Evolutionary conservation across 1,140 invertebrate genomes (phyloP).

Genomic region (Drosophila nigrodunni): DNA sequence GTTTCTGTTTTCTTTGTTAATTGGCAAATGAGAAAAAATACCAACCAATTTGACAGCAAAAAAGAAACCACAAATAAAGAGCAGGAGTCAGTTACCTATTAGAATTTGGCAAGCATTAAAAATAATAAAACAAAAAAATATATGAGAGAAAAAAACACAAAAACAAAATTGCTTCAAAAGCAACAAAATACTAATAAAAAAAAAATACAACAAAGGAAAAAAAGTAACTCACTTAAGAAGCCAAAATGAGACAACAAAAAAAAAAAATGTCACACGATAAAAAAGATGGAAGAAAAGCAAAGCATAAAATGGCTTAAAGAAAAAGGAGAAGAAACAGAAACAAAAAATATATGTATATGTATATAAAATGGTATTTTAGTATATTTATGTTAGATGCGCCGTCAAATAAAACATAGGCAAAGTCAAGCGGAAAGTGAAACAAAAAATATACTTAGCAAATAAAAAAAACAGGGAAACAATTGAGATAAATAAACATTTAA

Average conservation of each 20-base stretch:
- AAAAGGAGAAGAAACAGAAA: constrained; percentile 32
- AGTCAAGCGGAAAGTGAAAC: constrained; percentile 29
- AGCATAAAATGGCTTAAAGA: constrained; percentile 56
- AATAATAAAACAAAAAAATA: constrained; percentile 31
- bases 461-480: constrained; percentile 83
- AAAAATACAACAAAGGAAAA: constrained; percentile 30
- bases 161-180: constrained; percentile 71
- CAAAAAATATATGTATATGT: constrained; percentile 61
- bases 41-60: constrained; percentile 62
- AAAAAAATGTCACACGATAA: constrained; percentile 53
- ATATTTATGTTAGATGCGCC: constrained; percentile 75
- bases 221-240: constrained; percentile 16
- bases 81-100: constrained; percentile 85
- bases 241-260: constrained; percentile 22
- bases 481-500: constrained; percentile 81
- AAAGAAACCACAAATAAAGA: constrained; percentile 48
- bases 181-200: constrained; percentile 62
- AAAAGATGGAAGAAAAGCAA: constrained; percentile 51
- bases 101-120: constrained; percentile 76
- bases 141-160: constrained; percentile 37
- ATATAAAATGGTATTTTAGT: constrained; percentile 75
- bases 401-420: constrained; percentile 54
- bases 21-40: constrained; percentile 66
- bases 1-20: constrained; percentile 66
- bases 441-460: constrained; percentile 74